Evolutionary conservation across 2,113 vertebrate species (phyloP), one percentile per base, ranked within the genome.

Genomic region (Ammodytes marinus): DNA sequence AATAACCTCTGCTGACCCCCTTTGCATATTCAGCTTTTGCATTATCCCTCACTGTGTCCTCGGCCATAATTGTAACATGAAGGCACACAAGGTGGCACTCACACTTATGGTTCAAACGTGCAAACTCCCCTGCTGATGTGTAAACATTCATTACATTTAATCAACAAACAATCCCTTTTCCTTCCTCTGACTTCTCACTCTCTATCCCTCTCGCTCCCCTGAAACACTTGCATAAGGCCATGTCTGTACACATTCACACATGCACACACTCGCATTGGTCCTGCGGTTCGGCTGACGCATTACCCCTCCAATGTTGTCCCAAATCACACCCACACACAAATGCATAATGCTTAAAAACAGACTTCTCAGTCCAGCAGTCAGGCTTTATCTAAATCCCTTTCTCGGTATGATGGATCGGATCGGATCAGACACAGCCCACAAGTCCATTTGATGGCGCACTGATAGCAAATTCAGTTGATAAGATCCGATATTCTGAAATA

Each of bases 321-420:
- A 67, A 75, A 83, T 79, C 74, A 69, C 65, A 85, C 65, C 72
- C 69, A 61, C 79, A 61, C 79, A 60, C 15, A 65, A 73, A 83
- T 43, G 73, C 19, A 64, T 65, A 83, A 79, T 43, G 39, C 77
- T 84, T 83, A 40, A 77, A 84, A 83, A 66, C 46, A 37, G 15
- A 79, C 60, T 55, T 69, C 13, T 74, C 72, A 54, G 46, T 68
- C 69, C 74, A 58, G 85, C 70, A 66, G 72, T 55, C 55, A 37
- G 78, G 81, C 61, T 75, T 85, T 67, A 83, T 85, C 79, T 83
- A 87, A 88, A 89, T 92, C 84, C 80, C 80, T 68, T 40, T 71
- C 68, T 70, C 52, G 19, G 55, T 70, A 27, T 84, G 83, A 80
- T 80, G 80, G 81, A 86, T 88, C 73, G 75, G 78, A 89, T 91